Evolutionary conservation across 2,888 invertebrate genomes (phyloP), one percentile per base, ranked within the genome.

Genomic region (Psylliodes chrysocephalus): DNA sequence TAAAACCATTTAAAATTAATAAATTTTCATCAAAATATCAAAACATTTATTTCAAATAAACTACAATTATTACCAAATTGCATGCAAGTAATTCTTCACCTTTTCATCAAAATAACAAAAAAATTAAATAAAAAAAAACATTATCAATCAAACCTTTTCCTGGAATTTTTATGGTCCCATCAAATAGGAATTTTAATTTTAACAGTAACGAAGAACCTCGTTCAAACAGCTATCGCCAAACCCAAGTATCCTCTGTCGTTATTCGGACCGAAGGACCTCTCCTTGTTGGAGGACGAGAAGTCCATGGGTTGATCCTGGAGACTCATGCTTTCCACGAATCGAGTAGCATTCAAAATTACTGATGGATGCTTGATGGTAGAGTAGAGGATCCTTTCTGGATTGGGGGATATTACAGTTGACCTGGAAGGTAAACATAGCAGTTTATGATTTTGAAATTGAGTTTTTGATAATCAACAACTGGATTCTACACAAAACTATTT

Each of bases 361-460:
- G 80, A 78, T 0, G 83, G 82, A 67, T 81, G 82, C 68, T 82
- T 80, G 25, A 82, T 77, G 7, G 80, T 81, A 2, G 82, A 79
- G 68, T 82, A 82, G 6, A 82, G 69, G 14, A 82, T 69, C 33
- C 83, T 82, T 74, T 86, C 85, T n/a, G 86, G 86, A 75, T 86
- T 86, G 6, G 86, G 85, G 0, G 86, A 86, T 64, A 86, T 86
- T 0, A 86, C 86, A 1, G 86, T 85, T 0, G 85, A 85, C 84
- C 68, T 46, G 17, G 18, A 17, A 40, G 10, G n/a, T n/a, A n/a
- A n/a, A n/a, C n/a, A n/a, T n/a, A n/a, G n/a, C n/a, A n/a, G n/a
- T n/a, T n/a, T n/a, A n/a, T n/a, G n/a, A n/a, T n/a, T n/a, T n/a
- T n/a, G n/a, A n/a, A n/a, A n/a, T n/a, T n/a, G n/a, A n/a, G n/a